phyloP scores from a whole-genome alignment of 2,113 vertebrate species.

The Nycticryphes semicollaris region DNA sequence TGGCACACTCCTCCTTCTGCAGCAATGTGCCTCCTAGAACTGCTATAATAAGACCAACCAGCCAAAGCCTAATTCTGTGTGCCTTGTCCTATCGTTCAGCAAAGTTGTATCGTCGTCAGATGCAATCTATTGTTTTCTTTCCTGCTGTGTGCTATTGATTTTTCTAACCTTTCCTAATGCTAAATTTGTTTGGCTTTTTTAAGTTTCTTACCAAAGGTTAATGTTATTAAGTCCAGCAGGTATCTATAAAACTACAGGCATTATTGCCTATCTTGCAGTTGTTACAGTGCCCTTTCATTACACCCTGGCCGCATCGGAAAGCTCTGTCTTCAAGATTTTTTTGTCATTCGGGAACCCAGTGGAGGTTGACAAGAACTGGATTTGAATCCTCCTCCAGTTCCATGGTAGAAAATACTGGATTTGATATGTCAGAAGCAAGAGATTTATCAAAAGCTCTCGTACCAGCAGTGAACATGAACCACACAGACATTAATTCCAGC shows the following conservation, averaged over 20 bases:
- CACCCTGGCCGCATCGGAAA: neutral
- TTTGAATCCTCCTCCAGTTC: neutral
- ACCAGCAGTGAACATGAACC: neutral
- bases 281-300: neutral
- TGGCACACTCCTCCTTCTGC: constrained; percentile 7
- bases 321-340: neutral
- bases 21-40: neutral
- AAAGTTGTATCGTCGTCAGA: neutral
- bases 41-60: constrained; percentile 1
- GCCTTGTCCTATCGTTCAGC: neutral
- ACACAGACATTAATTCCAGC: neutral
- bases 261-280: neutral
- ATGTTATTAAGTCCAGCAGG: constrained; percentile 21
- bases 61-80: neutral
- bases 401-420: neutral
- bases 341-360: neutral
- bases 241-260: neutral
- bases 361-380: neutral
- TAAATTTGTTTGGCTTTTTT: constrained; percentile 57
- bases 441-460: neutral
- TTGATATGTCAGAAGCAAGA: neutral
- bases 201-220: constrained; percentile 57
- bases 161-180: constrained; percentile 64
- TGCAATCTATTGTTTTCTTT: constrained; percentile 38
- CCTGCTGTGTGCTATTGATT: constrained; percentile 55